phyloP scores from a whole-genome alignment of 1,140 invertebrate species.

The Eurosta solidaginis region DNA sequence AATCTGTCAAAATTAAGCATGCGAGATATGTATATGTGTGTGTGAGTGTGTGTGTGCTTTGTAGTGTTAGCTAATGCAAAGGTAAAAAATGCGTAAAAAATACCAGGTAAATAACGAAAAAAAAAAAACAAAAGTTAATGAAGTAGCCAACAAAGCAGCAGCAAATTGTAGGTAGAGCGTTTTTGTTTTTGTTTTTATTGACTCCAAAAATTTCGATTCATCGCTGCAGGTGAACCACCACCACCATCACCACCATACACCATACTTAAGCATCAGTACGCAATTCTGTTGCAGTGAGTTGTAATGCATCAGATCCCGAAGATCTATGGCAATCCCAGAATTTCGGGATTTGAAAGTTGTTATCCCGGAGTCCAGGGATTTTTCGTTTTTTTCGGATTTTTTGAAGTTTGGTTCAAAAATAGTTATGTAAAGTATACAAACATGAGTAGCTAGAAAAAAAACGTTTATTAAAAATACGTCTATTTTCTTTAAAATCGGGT shows the following conservation, averaged over 20 bases:
- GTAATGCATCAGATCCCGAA: too few relatives aligned
- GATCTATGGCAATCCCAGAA: too few relatives aligned
- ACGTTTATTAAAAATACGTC: too few relatives aligned
- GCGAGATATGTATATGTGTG: background rate
- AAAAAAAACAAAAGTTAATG: background rate
- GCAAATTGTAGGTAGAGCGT: constrained; percentile 17
- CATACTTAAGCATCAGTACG: too few relatives aligned
- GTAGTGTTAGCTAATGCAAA: background rate
- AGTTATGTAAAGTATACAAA: too few relatives aligned
- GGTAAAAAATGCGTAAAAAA: background rate
- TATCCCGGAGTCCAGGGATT: too few relatives aligned
- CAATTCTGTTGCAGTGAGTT: too few relatives aligned
- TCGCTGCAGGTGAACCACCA: constrained; percentile 1
- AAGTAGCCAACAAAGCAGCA: background rate
- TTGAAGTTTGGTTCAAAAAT: too few relatives aligned
- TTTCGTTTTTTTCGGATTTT: too few relatives aligned
- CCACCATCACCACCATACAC: background rate
- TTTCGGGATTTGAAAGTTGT: too few relatives aligned
- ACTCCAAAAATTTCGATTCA: constrained; percentile 7
- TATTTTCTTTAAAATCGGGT: too few relatives aligned
- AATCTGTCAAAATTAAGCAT: constrained; percentile 26
- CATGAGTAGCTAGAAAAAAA: too few relatives aligned
- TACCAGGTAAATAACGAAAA: background rate
- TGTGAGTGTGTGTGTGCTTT: background rate
- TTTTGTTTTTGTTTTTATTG: constrained; percentile 11